Base-by-base conservation (phyloP, 2,113 vertebrate species). In the Melanerpes aurifrons region DNA sequence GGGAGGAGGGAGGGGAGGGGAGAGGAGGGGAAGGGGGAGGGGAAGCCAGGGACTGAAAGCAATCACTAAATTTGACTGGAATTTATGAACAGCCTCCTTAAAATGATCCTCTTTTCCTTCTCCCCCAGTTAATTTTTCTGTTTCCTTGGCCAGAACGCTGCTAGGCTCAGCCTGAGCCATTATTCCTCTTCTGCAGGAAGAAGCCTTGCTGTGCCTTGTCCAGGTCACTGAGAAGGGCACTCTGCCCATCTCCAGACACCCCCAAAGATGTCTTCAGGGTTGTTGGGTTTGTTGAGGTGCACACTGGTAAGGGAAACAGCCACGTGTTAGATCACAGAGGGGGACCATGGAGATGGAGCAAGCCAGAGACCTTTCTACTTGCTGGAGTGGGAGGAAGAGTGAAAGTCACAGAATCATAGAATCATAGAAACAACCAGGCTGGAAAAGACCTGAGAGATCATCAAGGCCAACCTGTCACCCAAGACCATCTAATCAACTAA, bases 41-140 rank as follows among this genome's bases (percentile, higher is more conserved):
- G 86, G 87, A 74, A 96, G 87, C 73, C 90, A 90, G 61, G 50
- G 93, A 64, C 92, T 94, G 94, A 92, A 94, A 96, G 70, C 56
- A 92, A 92, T 90, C 89, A 84, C 88, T 87, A 73, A 94, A 90
- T 90, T 94, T 92, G 25, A 93, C 67, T 92, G 86, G 74, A 83
- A 94, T 92, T 96, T 75, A 84, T 84, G 70, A 96, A 62, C 71
- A 86, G 59, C 82, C 59, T 95, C 50, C 47, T 93, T 81, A 88
- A 94, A 95, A 95, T 62, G 78, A 21, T 68, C 40, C 12, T 24
- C 7, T 54, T 54, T 54, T 22, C 25, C 12, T 22, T 15, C 6
- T 89, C 92, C 86, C 37, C 31, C 70, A 85, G 45, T 78, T 58
- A 54, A 61, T 24, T 67, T 47, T 37, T 66, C 45, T 58, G 10